A percentile compares a stretch with the other conserved stretches of the same genome.
These are phyloP conservation scores for Mungos mungo DNA, from an alignment of 2,113 vertebrate genomes.

Conservation along the genomic window DNA sequence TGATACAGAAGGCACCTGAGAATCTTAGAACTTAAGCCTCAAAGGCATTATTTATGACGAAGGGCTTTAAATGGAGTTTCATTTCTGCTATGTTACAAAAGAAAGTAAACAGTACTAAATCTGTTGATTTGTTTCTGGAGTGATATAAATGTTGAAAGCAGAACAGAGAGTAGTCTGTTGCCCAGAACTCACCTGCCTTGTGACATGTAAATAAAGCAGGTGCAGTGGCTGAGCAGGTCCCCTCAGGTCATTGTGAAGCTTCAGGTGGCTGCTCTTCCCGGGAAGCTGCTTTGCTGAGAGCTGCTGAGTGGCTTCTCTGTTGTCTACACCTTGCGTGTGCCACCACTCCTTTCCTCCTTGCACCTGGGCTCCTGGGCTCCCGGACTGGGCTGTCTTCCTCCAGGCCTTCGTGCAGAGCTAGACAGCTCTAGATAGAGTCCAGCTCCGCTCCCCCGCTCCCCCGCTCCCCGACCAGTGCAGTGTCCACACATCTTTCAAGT, in stretches of 20 bases:
- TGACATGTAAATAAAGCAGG: rapidly evolving
- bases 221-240: rapidly evolving
- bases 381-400: background rate
- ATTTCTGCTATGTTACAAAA: background rate
- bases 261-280: no score
- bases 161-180: background rate
- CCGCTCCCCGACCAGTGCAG: background rate
- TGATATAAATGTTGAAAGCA: background rate
- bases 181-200: background rate
- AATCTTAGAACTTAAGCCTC: background rate
- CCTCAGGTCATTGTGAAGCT: background rate
- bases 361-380: background rate
- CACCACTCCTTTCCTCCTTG: background rate
- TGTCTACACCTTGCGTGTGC: no score
- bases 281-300: background rate
- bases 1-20: background rate
- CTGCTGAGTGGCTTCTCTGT: background rate
- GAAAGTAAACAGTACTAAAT: background rate
- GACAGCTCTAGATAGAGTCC: background rate
- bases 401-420: background rate
- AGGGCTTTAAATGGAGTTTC: background rate
- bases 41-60: background rate
- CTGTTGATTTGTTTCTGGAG: background rate
- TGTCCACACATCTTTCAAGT: background rate
- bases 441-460: no score